These are phyloP conservation scores for Berghia stephanieae DNA, from an alignment of 1,140 invertebrate genomes.

Conservation along the genomic window DNA sequence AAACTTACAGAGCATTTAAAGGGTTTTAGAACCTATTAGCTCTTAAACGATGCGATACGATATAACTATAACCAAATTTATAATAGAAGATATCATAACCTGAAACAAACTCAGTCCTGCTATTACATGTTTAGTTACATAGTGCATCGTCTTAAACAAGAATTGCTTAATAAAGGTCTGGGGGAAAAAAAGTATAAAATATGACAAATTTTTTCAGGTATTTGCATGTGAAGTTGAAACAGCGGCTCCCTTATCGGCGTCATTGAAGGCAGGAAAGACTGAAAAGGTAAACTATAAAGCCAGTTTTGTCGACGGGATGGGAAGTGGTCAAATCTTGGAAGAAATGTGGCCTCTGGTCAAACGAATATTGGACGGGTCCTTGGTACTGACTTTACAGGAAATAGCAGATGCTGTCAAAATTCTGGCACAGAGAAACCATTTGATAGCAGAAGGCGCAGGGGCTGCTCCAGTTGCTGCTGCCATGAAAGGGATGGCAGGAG, in stretches of 20 bases:
- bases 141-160: too few relatives aligned
- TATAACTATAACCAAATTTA: too few relatives aligned
- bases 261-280: slow-evolving; percentile 44
- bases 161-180: too few relatives aligned
- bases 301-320: slow-evolving; percentile 60
- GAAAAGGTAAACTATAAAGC: slow-evolving; percentile 39
- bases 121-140: too few relatives aligned
- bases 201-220: slow-evolving; percentile 36
- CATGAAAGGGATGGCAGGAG: slow-evolving; percentile 42
- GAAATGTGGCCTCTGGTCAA: slow-evolving; percentile 59
- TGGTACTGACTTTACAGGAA: slow-evolving; percentile 51
- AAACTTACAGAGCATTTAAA: too few relatives aligned
- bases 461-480: slow-evolving; percentile 58
- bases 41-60: too few relatives aligned
- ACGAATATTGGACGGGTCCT: slow-evolving; percentile 44
- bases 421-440: slow-evolving; percentile 51
- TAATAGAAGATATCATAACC: too few relatives aligned
- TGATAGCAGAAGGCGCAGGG: slow-evolving; percentile 58
- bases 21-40: too few relatives aligned
- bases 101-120: too few relatives aligned
- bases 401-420: slow-evolving; percentile 51
- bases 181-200: too few relatives aligned
- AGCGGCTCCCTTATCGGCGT: slow-evolving; percentile 49
- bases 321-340: slow-evolving; percentile 48
- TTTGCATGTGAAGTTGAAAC: slow-evolving; percentile 60